A percentile compares a stretch with the other conserved stretches of the same genome.
These are phyloP conservation scores for Tuberolachnus salignus DNA, from an alignment of 2,888 invertebrate genomes.

Conservation along the genomic window DNA sequence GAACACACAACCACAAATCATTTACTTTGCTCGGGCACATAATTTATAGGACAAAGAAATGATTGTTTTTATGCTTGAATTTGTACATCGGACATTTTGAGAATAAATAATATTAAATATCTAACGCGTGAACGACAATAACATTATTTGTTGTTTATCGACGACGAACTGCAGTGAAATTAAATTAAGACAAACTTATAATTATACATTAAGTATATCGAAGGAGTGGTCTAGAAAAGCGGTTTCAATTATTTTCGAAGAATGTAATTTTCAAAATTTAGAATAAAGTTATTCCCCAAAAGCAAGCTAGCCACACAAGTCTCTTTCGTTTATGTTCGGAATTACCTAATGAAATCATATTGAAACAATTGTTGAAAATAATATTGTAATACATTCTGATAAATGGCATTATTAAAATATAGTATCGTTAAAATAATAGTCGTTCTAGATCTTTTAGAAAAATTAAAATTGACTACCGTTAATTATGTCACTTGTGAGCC, in stretches of 20 bases:
- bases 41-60: conserved; percentile 24
- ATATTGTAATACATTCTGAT: conserved; percentile 10
- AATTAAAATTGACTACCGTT: conserved; percentile 19
- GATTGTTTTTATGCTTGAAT: conserved; percentile 36
- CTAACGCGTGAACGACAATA: conserved; percentile 26
- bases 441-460: conserved; percentile 23
- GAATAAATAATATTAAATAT: conserved; percentile 34
- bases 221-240: conserved; percentile 20
- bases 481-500: conserved; percentile 19
- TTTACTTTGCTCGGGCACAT: conserved; percentile 36
- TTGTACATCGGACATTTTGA: conserved; percentile 25
- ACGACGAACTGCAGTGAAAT: conserved; percentile 12
- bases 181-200: conserved; percentile 17
- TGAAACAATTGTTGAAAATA: conserved; percentile 25
- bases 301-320: not conserved
- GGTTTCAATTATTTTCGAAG: conserved; percentile 16
- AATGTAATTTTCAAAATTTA: conserved; percentile 1
- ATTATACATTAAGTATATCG: conserved; percentile 6
- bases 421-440: conserved; percentile 29
- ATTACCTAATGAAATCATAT: conserved; percentile 30
- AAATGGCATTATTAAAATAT: not conserved
- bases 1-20: conserved; percentile 14
- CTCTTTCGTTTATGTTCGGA: conserved; percentile 8
- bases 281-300: conserved; percentile 13
- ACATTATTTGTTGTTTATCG: conserved; percentile 17